Evolutionary conservation across 2,888 invertebrate genomes (phyloP), one percentile per base, ranked within the genome.

Genomic region (Nycteola revayana): DNA sequence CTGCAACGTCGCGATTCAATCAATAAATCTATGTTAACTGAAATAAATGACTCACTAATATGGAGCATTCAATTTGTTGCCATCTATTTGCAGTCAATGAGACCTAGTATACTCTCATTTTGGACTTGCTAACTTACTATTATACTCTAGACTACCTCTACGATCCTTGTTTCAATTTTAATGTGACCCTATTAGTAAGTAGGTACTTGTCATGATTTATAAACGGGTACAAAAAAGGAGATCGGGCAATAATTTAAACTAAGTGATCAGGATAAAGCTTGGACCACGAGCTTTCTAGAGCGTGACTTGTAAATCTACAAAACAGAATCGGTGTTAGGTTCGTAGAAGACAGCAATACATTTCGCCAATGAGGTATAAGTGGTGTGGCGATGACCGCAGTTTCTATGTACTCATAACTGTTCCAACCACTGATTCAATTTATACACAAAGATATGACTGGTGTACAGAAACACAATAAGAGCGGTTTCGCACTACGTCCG

Each of bases 301-400:
- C 75, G 72, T 76, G 75, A 74, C 67, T 74, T 70, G 71, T 75
- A 73, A 75, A 79, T 78, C 71, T 62, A 55, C 35, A 33, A 56
- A 64, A 63, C 57, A 52, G 46, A 29, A 54, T 63, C 55, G 52
- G 35, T 51, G 45, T 44, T 39, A 49, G 37, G 46, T 54, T 44
- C 40, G 44, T 46, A 39, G 40, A 47, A 51, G 49, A 56, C 44
- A 48, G 45, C 51, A 52, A 66, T 69, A 65, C 57, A 61, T 60
- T 66, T 67, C 49, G 50, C 64, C 65, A 70, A 71, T 65, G 59
- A 69, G 58, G 49, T 62, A 64, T 35, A 43, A 49, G 41, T 39
- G 53, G 52, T 50, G 52, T 46, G 48, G 49, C 65, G 57, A 66
- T 57, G 58, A 59, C 54, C 53, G 55, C 53, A 52, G 49, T 54